These are phyloP conservation scores for Ctenodactylus gundi DNA, from an alignment of 2,113 vertebrate genomes.

Conservation along the genomic window DNA sequence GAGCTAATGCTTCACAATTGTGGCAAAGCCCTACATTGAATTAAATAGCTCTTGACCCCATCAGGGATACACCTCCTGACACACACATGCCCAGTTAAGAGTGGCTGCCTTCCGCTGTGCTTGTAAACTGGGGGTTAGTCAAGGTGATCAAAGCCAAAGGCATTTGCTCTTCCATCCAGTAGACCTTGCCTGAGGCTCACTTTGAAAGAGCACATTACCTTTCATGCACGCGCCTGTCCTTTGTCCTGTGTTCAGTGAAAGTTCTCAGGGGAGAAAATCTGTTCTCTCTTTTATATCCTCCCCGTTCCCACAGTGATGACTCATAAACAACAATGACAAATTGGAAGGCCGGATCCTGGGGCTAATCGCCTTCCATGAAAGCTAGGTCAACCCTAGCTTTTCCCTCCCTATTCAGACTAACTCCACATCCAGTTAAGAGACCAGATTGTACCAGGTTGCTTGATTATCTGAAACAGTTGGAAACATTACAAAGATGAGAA, in stretches of 20 bases:
- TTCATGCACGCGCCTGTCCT: not conserved
- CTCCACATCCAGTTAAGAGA: not conserved
- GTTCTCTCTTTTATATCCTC: not conserved
- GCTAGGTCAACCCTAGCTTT: not conserved
- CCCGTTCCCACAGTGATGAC: not conserved
- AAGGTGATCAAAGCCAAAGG: not conserved
- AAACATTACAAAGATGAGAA: not conserved
- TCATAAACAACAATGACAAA: not conserved
- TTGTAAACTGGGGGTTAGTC: not conserved
- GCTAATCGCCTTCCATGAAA: not conserved
- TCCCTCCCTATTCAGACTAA: not conserved
- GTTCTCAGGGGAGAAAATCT: not conserved
- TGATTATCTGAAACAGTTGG: not conserved
- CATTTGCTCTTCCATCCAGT: not conserved
- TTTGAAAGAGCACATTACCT: not conserved
- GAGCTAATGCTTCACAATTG: not conserved
- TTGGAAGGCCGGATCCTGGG: not conserved
- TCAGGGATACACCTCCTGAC: too few species aligned
- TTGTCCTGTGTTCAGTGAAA: not conserved
- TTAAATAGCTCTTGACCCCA: not conserved
- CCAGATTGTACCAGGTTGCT: too few species aligned
- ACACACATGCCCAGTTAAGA: not conserved
- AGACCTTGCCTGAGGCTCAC: not conserved
- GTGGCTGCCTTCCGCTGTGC: not conserved
- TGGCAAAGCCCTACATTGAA: not conserved